Evolutionary conservation across 2,113 vertebrate species (phyloP), one percentile per base, ranked within the genome.

Genomic region (Gopherus evgoodei): DNA sequence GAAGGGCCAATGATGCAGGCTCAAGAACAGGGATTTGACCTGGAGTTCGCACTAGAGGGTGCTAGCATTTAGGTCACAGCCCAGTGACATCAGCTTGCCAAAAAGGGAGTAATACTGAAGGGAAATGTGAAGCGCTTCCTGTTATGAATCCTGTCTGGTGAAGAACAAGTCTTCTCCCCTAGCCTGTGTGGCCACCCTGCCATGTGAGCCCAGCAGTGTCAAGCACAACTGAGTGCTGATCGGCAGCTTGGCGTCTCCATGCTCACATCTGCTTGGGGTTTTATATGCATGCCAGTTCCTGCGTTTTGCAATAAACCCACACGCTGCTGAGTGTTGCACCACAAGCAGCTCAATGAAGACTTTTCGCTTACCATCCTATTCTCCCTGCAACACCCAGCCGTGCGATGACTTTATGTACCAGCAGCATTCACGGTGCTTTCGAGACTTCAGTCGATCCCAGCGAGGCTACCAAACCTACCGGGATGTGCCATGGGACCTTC

Each of bases 311-410:
- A 97, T 97, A 96, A 95, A 14, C 96, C 96, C 82, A 94, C 95
- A 96, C 87, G 65, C 92, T 95, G 91, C 91, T 92, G 94, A 95
- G 96, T 95, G 96, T 97, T 97, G 87, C 84, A 11, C 90, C 95
- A 97, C 90, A 95, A 0, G 94, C 83, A 85, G 95, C 92, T 93
- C 97, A 94, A 97, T 98, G 97, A 97, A 97, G 96, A 93, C 93
- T 87, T 95, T 97, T 96, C 97, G 96, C 94, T 95, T 96, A 93
- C 84, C 95, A 95, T 80, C 95, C 92, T 96, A 95, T 84, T 84
- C 96, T 95, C 85, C 95, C 65, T 91, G 13, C 95, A 96, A 97
- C 87, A 84, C 86, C 87, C 96, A 92, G 59, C 94, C 44, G 89
- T 54, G 89, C 0, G 83, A 96, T 80, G 96, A 94, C 95, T 95